Evolutionary conservation across 1,140 invertebrate genomes (phyloP).

Genomic region (Littorina saxatilis): DNA sequence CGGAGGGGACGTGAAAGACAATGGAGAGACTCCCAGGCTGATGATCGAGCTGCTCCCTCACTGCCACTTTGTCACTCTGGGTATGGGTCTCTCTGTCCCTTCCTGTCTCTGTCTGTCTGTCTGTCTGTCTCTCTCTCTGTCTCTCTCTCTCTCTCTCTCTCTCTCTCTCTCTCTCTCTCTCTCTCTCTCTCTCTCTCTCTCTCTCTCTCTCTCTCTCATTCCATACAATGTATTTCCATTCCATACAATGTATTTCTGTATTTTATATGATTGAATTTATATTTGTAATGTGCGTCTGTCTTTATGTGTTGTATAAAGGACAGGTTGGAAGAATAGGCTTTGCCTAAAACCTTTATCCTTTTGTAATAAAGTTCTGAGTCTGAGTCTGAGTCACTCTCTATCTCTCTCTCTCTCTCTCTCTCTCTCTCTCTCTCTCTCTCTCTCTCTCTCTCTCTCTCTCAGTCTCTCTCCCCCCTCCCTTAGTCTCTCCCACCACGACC

Average conservation of each 20-base stretch:
- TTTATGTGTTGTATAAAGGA: too few relatives aligned
- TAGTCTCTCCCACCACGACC: not conserved
- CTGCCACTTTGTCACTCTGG: not conserved
- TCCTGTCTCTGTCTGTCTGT: not conserved
- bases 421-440: constrained; percentile 12
- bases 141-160: constrained; percentile 11
- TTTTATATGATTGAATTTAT: too few relatives aligned
- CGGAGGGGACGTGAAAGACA: constrained; percentile 1
- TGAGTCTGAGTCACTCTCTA: too few relatives aligned
- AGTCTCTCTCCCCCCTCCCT: not conserved
- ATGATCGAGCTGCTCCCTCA: not conserved
- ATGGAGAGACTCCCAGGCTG: constrained; percentile 2
- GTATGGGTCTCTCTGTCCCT: not conserved
- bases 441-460: not conserved
- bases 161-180: not conserved
- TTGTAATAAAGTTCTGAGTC: too few relatives aligned
- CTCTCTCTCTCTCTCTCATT: constrained; percentile 9
- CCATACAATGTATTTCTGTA: too few relatives aligned
- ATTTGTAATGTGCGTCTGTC: too few relatives aligned
- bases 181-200: not conserved
- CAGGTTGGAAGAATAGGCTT: too few relatives aligned
- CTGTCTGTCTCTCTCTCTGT: not conserved
- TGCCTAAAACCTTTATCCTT: too few relatives aligned
- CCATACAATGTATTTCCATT: too few relatives aligned
- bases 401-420: too few relatives aligned